Base-by-base conservation (phyloP, 1,140 invertebrate genomes). In the Leguminivora glycinivorella region DNA sequence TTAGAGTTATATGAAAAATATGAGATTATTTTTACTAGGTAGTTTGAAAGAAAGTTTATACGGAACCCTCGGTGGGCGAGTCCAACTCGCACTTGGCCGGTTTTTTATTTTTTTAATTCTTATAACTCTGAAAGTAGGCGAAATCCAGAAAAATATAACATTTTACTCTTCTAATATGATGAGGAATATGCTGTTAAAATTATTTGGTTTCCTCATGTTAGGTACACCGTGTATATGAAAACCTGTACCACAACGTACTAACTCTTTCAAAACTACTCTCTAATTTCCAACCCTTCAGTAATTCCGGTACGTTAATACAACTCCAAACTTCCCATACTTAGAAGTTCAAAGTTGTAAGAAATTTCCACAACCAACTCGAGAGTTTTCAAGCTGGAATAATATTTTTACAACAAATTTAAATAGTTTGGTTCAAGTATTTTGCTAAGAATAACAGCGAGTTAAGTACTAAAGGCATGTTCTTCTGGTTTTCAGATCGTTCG, bases 361-460 rank as follows among this genome's bases (percentile, higher is more conserved):
- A 52, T 52, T 52, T 52, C 47, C 47, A 52, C 47, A 52, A 52
- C 17, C 47, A 52, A 52, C 47, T 52, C 19, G 47, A 52, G 10
- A 52, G 47, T 52, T 52, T 22, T 52, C 47, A 52, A 52, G 47
- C 19, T 52, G 47, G 19, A 52, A 22, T 52, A 52, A 52, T 52
- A 52, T 52, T 52, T 52, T 52, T 52, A 52, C 47, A 52, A 52
- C 47, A 52, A 52, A 22, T 52, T 52, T 52, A 52, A 52, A 22
- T 52, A 52, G 47, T 52, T 52, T 52, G 19, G 19, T n/a, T 52
- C n/a, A 22, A 52, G 47, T 52, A 52, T 52, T 52, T 52, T 22
- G 19, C 6, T 22, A 52, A 52, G 47, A 52, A 52, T 52, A 52
- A 9, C 47, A 2, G 47, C 19, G 47, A 52, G 47, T 52, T 52